Base-by-base conservation (phyloP, 2,797 vertebrate genomes). In the Paratrypauchen microcephalus region DNA sequence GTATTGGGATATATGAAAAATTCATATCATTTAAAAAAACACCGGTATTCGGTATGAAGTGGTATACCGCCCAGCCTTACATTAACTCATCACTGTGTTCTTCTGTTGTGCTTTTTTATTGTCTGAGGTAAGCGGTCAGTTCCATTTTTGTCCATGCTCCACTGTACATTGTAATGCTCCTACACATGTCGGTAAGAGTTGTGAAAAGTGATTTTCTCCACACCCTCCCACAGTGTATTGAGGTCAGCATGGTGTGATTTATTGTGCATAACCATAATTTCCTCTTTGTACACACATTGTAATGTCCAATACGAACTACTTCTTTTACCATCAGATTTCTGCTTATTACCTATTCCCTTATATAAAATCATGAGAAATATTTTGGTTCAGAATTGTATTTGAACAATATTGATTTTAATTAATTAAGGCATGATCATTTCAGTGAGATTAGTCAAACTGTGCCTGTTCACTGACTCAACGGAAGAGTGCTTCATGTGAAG, bases 191-290 rank as follows among this genome's bases (percentile, higher is more conserved):
- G 48, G 52, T 1, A 32, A 70, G 69, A 68, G 65, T 56, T 55
- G 58, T 68, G 65, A 73, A 70, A 70, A 70, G 61, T 70, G 68
- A 66, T 69, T 72, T 77, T 68, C 54, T 63, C 21, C 50, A 18
- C 48, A 50, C 45, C 66, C 64, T 71, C 69, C 69, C 55, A 45
- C 74, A 72, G 63, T 83, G 71, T 77, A 73, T 80, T 86, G 68
- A 86, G 82, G 83, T 82, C 78, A 73, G 76, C 69, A 54, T 69
- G 41, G 32, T 78, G 62, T 75, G 78, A 89, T 85, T 79, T 85
- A 86, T 88, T 58, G 68, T 68, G 71, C 56, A 70, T 67, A 47
- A 68, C 67, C 80, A 75, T 9, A 41, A 69, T 69, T 47, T 45
- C 70, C 45, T 70, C 61, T 23, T 75, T 62, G 57, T 65, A 68